These are phyloP conservation scores for Sipha maydis DNA, from an alignment of 2,888 invertebrate genomes.

Conservation along the genomic window DNA sequence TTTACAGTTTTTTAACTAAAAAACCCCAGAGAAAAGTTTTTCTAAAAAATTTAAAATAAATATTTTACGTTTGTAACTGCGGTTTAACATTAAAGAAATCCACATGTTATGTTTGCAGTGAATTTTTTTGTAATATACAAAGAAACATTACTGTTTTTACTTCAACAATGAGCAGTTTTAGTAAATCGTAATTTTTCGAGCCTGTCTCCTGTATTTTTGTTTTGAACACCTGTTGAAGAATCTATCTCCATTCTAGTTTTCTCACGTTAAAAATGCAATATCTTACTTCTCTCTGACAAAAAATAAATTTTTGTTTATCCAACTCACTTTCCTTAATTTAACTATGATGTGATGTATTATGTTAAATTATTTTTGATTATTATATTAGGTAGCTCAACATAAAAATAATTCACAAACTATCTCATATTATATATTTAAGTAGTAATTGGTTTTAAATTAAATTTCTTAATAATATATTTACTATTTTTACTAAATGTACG, in stretches of 20 bases:
- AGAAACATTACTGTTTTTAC: background rate
- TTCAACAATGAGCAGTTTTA: background rate
- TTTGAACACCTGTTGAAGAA: background rate
- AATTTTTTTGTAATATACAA: background rate
- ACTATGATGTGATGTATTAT: background rate
- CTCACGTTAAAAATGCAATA: background rate
- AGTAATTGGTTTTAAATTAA: too few species aligned
- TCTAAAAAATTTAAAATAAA: slow-evolving; percentile 19
- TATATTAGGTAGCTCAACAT: too few species aligned
- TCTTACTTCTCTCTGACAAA: background rate
- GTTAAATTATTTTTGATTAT: too few species aligned
- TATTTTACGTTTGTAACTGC: slow-evolving; percentile 29
- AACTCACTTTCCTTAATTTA: background rate
- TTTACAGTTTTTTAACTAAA: background rate
- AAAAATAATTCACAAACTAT: too few species aligned
- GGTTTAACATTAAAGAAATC: background rate
- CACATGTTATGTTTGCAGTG: background rate
- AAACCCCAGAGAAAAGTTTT: slow-evolving; percentile 23
- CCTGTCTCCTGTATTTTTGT: background rate
- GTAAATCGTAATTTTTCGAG: background rate
- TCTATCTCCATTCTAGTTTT: background rate
- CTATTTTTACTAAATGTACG: background rate
- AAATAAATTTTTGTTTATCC: background rate
- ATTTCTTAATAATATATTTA: slow-evolving; percentile 2
- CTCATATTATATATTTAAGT: background rate